Evolutionary conservation across 2,888 invertebrate species (phyloP), one percentile per base, ranked within the genome.

Genomic region (Lasioglossum vierecki): DNA sequence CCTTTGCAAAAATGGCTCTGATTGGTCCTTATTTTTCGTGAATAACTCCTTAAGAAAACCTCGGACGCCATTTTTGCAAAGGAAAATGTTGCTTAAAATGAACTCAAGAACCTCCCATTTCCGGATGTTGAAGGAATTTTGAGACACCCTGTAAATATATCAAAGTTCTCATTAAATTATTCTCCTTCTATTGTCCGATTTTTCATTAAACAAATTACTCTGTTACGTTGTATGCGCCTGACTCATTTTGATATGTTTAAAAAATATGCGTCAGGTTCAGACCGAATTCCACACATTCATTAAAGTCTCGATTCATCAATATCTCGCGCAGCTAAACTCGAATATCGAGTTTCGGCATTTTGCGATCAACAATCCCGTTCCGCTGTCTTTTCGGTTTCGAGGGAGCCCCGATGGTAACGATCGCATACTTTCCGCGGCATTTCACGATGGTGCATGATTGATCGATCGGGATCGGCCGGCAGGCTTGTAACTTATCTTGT

Each of bases 401-500:
- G 41, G 11, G 15, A 4, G 18, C 13, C 53, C 15, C 9, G 26
- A 68, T 9, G 57, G 71, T 63, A 77, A 85, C 71, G 41, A 71
- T 22, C 80, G 80, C 76, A 75, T 57, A 74, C n/a, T 70, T n/a
- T 70, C 49, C 46, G 30, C 22, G 71, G 71, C 72, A 72, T 85
- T 85, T 70, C 81, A 78, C 86, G 82, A 82, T 73, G 63, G 35
- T 9, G 46, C 60, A 76, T 82, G 87, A 88, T 82, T 76, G 87
- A 87, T 84, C 84, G 87, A 82, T 87, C 82, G 80, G 53, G 80
- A 83, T 80, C 86, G 76, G 75, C 72, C 83, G 44, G 72, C 79
- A 44, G 72, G 41, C 84, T 75, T 78, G 87, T 88, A 87, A 72
- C 78, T 80, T 84, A 80, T 84, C 84, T 84, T 87, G 88, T 88